A percentile compares a stretch with the other conserved stretches of the same genome.
These are phyloP conservation scores for Agrotis ipsilon DNA, from an alignment of 2,888 invertebrate species.

Conservation along the genomic window DNA sequence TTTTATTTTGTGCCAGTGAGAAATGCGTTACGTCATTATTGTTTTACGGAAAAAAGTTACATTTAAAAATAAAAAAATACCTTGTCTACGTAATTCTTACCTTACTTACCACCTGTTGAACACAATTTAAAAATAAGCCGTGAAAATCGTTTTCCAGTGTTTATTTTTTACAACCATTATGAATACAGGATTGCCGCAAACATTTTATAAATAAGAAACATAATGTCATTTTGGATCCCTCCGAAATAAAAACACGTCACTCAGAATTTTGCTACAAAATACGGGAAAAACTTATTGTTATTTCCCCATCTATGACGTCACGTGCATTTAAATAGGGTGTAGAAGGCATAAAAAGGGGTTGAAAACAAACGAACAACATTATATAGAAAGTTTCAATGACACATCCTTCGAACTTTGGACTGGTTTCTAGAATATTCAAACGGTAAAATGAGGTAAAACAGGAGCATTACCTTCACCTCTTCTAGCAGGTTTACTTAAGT, in stretches of 20 bases:
- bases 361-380: neutral
- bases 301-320: neutral
- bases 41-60: neutral
- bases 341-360: neutral
- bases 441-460: no score
- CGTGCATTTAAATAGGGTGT: neutral
- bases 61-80: no score
- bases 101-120: no score
- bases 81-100: neutral
- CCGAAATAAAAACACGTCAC: neutral
- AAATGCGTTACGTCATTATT: neutral
- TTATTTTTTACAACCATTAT: no score
- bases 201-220: no score
- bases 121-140: no score
- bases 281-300: conserved; percentile 1
- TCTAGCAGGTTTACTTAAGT: no score
- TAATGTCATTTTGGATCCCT: conserved; percentile 12
- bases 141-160: no score
- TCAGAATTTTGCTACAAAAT: neutral
- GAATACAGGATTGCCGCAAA: no score
- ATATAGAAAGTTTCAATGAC: neutral
- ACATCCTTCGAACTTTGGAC: neutral
- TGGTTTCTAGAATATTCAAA: neutral
- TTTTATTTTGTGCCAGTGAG: conserved; percentile 57
- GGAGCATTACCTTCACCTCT: no score